Percentiles rank a stretch among this genome's conserved stretches.
phyloP scores from a whole-genome alignment of 2,113 vertebrate species.

The Panthera tigris region DNA sequence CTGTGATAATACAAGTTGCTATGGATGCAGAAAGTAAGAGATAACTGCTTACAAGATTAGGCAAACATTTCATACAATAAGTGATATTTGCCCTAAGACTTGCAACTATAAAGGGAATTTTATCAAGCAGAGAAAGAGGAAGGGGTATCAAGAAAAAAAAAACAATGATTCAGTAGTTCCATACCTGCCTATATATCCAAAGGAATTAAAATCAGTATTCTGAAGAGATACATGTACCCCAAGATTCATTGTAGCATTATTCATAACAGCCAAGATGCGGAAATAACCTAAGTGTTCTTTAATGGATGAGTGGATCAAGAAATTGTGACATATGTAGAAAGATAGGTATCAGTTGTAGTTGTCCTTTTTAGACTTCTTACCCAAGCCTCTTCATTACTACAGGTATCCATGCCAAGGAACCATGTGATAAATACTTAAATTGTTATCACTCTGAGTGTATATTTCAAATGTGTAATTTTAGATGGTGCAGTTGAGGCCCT shows the following conservation, averaged over 20 bases:
- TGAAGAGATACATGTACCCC: background rate
- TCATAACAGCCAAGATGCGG: background rate
- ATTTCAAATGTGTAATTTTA: background rate
- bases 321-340: background rate
- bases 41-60: background rate
- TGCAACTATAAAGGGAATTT: background rate
- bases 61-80: background rate
- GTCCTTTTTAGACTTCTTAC: background rate
- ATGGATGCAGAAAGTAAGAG: background rate
- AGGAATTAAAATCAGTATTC: background rate
- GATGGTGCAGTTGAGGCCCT: background rate
- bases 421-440: background rate
- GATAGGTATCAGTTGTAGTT: background rate
- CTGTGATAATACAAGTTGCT: background rate
- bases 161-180: background rate
- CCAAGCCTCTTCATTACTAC: background rate
- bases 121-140: background rate
- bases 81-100: background rate
- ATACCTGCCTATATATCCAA: background rate
- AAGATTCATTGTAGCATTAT: background rate
- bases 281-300: background rate
- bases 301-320: background rate
- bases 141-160: background rate
- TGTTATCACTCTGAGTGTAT: background rate
- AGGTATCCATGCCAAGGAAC: background rate